Conservation (phyloP, 2,888 invertebrate genomes). For the Caenorhabditis sinica region DNA sequence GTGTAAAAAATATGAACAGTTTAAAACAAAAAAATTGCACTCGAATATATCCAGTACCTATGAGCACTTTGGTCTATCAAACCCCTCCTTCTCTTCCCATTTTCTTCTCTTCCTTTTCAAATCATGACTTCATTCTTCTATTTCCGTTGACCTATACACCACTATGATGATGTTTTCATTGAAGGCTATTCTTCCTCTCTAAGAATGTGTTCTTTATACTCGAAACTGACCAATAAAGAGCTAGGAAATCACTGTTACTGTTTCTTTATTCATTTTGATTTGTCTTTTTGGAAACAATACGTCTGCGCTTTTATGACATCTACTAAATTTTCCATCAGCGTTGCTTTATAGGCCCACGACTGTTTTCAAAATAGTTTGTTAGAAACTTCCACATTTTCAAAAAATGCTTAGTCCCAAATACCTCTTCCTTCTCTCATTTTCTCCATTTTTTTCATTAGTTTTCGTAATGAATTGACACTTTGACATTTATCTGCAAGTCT, state of each 20-base stretch:
- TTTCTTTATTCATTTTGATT: no score
- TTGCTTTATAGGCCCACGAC: no score
- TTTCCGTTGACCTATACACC: slow-evolving; percentile 36
- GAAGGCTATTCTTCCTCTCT: not conserved
- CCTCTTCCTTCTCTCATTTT: not conserved
- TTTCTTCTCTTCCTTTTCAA: slow-evolving; percentile 12
- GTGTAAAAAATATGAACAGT: not conserved
- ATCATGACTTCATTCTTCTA: slow-evolving; percentile 32
- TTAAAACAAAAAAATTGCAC: not conserved
- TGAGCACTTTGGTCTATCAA: not conserved
- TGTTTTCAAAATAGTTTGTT: no score
- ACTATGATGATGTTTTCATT: not conserved
- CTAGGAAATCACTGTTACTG: no score
- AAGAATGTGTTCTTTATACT: no score
- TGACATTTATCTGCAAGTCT: slow-evolving; percentile 32
- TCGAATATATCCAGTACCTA: not conserved
- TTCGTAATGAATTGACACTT: slow-evolving; percentile 28
- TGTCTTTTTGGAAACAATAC: no score
- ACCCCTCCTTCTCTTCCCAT: not conserved
- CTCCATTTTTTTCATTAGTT: slow-evolving; percentile 18
- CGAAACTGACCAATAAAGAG: no score
- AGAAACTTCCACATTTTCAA: no score
- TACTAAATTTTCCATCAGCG: no score
- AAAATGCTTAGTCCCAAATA: not conserved
- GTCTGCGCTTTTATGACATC: no score